These are phyloP conservation scores for Siniperca undulata DNA, from an alignment of 2,797 vertebrate genomes.

Conservation along the genomic window DNA sequence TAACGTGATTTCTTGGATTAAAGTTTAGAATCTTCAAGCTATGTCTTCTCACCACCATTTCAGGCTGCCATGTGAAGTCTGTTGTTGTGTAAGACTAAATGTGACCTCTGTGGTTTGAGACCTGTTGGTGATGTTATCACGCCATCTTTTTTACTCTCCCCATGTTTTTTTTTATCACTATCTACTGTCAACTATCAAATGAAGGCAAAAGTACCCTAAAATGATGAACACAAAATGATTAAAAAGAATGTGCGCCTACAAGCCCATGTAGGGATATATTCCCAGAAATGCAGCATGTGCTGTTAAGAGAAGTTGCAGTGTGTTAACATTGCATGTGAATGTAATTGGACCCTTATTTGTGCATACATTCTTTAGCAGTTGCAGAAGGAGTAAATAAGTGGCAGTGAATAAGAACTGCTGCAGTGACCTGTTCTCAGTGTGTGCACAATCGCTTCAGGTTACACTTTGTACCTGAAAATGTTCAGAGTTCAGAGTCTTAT, in stretches of 20 bases:
- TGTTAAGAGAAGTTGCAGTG: not conserved
- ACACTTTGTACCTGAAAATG: conserved; percentile 22
- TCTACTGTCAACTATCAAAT: conserved; percentile 9
- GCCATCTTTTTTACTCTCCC: too few relatives aligned
- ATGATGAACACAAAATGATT: not conserved
- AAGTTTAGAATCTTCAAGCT: not conserved
- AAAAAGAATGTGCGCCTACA: not conserved
- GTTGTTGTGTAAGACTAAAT: not conserved
- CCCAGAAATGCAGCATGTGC: not conserved
- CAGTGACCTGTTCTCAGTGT: conserved; percentile 21
- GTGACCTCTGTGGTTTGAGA: too few relatives aligned
- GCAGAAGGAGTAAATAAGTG: not conserved
- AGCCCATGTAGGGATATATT: not conserved
- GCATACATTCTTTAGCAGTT: conserved; percentile 16
- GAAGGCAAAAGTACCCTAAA: not conserved
- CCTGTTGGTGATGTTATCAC: too few relatives aligned
- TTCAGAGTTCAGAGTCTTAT: conserved; percentile 25
- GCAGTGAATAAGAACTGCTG: conserved; percentile 31
- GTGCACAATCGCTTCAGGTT: conserved; percentile 32
- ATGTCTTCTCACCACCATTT: not conserved
- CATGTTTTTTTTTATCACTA: not conserved
- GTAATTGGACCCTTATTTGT: conserved; percentile 14
- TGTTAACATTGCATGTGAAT: conserved; percentile 15
- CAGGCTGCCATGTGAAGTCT: not conserved
- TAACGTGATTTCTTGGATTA: not conserved